Conservation (phyloP, 2,888 invertebrate genomes). For the Limnephilus rhombicus region DNA sequence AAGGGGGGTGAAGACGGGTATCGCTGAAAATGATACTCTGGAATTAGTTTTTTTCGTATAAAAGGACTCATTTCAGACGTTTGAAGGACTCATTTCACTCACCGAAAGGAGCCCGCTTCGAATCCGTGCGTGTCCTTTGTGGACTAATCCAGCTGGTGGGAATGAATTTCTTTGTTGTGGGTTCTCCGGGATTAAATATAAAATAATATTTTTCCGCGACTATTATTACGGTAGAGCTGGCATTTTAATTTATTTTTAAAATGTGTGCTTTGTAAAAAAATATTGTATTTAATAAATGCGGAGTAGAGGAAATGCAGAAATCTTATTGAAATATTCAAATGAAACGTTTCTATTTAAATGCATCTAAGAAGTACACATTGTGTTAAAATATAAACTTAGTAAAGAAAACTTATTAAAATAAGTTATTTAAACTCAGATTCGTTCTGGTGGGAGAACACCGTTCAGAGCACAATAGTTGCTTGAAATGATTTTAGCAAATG, state of each 20-base stretch:
- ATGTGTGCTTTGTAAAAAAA: not conserved
- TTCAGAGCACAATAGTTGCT: too few species aligned
- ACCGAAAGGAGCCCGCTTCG: slow-evolving; percentile 27
- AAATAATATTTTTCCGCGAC: not conserved
- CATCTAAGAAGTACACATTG: too few species aligned
- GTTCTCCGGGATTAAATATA: not conserved
- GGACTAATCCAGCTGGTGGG: slow-evolving; percentile 24
- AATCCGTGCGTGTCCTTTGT: slow-evolving; percentile 49
- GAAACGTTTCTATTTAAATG: too few species aligned
- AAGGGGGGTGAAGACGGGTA: slow-evolving; percentile 27
- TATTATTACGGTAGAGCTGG: not conserved
- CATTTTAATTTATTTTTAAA: not conserved
- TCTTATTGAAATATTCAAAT: not conserved
- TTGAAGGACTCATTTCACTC: slow-evolving; percentile 48
- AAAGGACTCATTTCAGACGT: slow-evolving; percentile 43
- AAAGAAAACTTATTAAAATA: too few species aligned
- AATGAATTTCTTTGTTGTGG: slow-evolving; percentile 36
- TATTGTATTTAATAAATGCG: not conserved
- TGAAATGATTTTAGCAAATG: too few species aligned
- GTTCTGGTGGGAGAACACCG: too few species aligned
- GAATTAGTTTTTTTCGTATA: slow-evolving; percentile 46
- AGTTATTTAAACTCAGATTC: too few species aligned
- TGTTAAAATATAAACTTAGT: too few species aligned
- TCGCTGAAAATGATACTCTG: slow-evolving; percentile 41
- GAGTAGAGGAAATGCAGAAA: not conserved